Percentiles rank a stretch among this genome's conserved stretches.
These are phyloP conservation scores for Bubo bubo DNA, from an alignment of 2,113 vertebrate genomes.

Conservation along the genomic window DNA sequence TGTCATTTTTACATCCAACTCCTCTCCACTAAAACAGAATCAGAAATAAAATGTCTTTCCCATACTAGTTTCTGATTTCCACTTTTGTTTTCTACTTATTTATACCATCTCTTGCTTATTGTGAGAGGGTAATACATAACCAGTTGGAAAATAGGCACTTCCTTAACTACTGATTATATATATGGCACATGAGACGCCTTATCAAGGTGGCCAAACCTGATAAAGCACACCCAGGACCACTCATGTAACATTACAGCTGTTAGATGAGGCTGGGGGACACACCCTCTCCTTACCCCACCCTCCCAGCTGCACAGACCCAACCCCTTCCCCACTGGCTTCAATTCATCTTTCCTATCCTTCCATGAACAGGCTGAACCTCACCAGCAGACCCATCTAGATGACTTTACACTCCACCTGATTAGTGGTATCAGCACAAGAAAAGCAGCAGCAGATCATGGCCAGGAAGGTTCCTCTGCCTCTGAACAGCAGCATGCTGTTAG, in stretches of 20 bases:
- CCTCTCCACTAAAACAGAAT: not conserved
- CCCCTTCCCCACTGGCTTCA: not conserved
- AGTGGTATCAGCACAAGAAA: not conserved
- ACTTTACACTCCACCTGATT: not conserved
- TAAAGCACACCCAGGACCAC: not conserved
- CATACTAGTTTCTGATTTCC: not conserved
- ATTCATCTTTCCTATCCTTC: not conserved
- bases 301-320: not conserved
- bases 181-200: fast-evolving
- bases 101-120: not conserved
- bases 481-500: not conserved
- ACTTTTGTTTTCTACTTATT: not conserved
- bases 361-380: fast-evolving
- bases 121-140: not conserved
- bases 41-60: not conserved
- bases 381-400: not conserved
- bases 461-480: not conserved
- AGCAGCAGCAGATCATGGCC: not conserved
- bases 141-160: fast-evolving
- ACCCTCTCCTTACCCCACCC: no score
- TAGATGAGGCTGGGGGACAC: not conserved
- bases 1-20: not conserved
- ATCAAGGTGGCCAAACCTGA: not conserved
- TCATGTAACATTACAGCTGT: not conserved
- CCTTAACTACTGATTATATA: not conserved